These are phyloP conservation scores for Passer montanus DNA, from an alignment of 2,113 vertebrate genomes.

Conservation along the genomic window DNA sequence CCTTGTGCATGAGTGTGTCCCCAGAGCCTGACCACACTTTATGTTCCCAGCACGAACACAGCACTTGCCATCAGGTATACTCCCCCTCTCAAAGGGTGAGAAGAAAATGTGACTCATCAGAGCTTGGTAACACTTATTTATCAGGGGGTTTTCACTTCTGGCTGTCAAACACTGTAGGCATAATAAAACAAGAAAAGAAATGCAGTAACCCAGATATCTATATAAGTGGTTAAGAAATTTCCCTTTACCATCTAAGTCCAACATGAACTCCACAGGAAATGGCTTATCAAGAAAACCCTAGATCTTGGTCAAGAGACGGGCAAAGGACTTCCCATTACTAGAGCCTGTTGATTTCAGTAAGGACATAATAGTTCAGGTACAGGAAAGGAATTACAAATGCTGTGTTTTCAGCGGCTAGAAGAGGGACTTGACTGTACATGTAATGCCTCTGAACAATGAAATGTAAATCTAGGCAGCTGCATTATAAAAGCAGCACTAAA, in stretches of 20 bases:
- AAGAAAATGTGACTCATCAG: constrained; percentile 51
- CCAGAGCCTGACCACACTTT: neutral
- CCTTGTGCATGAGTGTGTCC: neutral
- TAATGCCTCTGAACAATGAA: neutral
- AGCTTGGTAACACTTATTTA: neutral
- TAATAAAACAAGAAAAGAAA: neutral
- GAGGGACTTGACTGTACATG: neutral
- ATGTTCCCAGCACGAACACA: neutral
- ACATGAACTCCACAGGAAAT: neutral
- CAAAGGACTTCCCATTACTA: neutral
- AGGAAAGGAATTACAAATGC: neutral
- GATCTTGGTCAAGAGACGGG: neutral
- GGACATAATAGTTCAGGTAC: neutral
- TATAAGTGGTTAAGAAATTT: neutral
- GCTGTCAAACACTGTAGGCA: neutral
- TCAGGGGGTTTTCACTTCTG: constrained; percentile 1
- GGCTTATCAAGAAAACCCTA: neutral
- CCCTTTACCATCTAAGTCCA: neutral
- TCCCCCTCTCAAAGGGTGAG: neutral
- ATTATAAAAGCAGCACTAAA: neutral
- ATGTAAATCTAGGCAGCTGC: neutral
- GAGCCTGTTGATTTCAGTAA: neutral
- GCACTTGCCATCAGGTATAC: neutral
- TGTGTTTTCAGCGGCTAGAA: neutral
- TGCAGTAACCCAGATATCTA: neutral